Base-by-base conservation (phyloP, 1,140 invertebrate species). In the Diorhabda carinulata region DNA sequence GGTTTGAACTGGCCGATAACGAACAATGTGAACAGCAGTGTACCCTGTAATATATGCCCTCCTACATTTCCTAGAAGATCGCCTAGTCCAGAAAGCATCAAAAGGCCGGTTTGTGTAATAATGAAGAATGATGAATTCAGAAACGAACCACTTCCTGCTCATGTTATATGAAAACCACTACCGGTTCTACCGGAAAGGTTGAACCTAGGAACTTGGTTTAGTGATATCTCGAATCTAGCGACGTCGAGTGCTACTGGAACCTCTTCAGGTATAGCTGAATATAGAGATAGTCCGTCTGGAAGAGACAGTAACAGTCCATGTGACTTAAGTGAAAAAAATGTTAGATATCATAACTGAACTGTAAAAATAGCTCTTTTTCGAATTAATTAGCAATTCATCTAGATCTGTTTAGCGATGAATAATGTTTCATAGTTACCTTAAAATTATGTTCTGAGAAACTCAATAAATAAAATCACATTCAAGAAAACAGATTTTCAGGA, bases 131-230 rank as follows among this genome's bases (percentile, higher is more conserved):
- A 86, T 66, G 84, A 80, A 47, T 78, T 75, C 72, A 72, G 76
- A 74, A 82, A 76, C 76, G 80, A 74, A 75, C 72, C 65, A 73
- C 66, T 77, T 0, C 84, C 85, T 0, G 84, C 84, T 61, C 90
- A 91, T 74, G 89, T 92, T 80, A 91, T 91, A 88, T 92, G 90
- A 91, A 91, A 89, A 84, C 90, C 90, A 82, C 88, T 91, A 81
- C 88, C 88, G 85, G 88, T 91, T 89, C 89, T 91, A 82, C 90
- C 80, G 80, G 83, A 79, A 76, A 73, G 71, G 80, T 73, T 81
- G 79, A 80, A 80, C 79, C 84, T 84, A 78, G 81, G 81, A 41
- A 77, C 80, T 73, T 86, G 84, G 80, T 86, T 85, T 84, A 79
- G 76, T 71, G 79, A 80, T 73, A 79, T 80, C 61, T 76, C 79